These are phyloP conservation scores for Acanthurus lineatus DNA, from an alignment of 2,797 vertebrate species.

Conservation along the genomic window DNA sequence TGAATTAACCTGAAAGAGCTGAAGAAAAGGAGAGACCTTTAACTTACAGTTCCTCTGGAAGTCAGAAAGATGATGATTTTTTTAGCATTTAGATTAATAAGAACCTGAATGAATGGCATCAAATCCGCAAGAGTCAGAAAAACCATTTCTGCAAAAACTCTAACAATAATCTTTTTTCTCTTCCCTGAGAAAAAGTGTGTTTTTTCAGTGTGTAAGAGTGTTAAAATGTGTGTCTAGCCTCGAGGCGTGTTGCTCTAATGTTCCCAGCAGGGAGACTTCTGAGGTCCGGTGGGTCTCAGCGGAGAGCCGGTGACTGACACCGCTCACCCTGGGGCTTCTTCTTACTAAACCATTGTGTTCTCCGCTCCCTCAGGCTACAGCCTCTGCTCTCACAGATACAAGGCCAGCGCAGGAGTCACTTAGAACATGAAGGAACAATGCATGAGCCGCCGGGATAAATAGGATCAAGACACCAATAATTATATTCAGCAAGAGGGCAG, in stretches of 20 bases:
- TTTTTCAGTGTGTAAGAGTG: background rate
- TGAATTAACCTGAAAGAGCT: constrained; percentile 15
- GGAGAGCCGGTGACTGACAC: constrained; percentile 58
- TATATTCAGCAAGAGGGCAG: background rate
- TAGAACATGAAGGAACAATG: background rate
- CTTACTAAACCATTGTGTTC: constrained; percentile 32
- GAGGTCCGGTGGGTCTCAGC: constrained; percentile 42
- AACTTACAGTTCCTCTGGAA: background rate
- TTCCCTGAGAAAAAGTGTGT: background rate
- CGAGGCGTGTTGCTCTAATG: constrained; percentile 37
- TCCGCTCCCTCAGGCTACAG: background rate
- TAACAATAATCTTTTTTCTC: background rate
- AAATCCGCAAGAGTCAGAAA: background rate
- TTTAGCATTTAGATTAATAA: background rate
- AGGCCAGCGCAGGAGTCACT: background rate
- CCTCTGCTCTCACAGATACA: constrained; percentile 21
- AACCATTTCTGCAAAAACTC: background rate
- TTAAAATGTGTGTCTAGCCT: constrained; percentile 12
- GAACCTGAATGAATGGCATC: background rate
- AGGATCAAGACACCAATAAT: constrained; percentile 27
- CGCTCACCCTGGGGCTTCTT: constrained; percentile 34
- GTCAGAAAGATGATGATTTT: background rate
- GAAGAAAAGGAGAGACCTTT: constrained; percentile 24
- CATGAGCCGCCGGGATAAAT: background rate
- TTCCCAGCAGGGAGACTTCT: constrained; percentile 27